Conservation (phyloP, 1,140 invertebrate species). For the Phenacoccus solenopsis region DNA sequence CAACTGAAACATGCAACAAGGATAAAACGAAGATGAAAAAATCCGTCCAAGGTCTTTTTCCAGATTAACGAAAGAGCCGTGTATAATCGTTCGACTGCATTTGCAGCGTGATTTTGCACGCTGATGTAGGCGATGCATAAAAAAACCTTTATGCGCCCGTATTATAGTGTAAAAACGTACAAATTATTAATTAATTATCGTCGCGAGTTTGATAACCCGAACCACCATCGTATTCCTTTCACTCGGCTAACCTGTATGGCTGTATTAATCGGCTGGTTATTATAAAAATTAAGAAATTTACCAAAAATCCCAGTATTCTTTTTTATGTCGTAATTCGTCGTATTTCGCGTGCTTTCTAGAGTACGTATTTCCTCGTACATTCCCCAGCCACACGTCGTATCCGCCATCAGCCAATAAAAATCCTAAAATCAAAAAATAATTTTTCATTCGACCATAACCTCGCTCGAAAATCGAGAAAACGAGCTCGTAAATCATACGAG, state of each 20-base stretch:
- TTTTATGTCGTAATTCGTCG: conserved; percentile 27
- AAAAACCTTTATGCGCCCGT: too few relatives aligned
- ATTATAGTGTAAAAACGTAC: background rate
- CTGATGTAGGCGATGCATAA: too few relatives aligned
- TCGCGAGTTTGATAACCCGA: too few relatives aligned
- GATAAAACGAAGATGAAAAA: conserved; percentile 1
- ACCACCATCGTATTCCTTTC: too few relatives aligned
- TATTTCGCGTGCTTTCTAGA: conserved; percentile 35
- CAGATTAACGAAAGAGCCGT: background rate
- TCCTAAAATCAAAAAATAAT: conserved; percentile 32
- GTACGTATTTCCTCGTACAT: conserved; percentile 51
- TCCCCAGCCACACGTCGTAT: conserved; percentile 59
- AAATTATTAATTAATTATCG: background rate
- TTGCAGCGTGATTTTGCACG: background rate
- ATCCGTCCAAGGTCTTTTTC: background rate
- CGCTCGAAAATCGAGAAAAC: background rate
- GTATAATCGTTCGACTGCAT: background rate
- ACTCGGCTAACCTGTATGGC: too few relatives aligned
- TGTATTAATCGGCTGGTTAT: too few relatives aligned
- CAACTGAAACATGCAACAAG: conserved; percentile 32
- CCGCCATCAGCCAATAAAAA: conserved; percentile 45
- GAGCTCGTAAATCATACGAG: background rate
- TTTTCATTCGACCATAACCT: too few relatives aligned
- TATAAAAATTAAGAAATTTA: conserved; percentile 17
- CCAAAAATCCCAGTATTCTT: conserved; percentile 42